Conservation (phyloP, 2,113 vertebrate genomes). For the Physeter macrocephalus region DNA sequence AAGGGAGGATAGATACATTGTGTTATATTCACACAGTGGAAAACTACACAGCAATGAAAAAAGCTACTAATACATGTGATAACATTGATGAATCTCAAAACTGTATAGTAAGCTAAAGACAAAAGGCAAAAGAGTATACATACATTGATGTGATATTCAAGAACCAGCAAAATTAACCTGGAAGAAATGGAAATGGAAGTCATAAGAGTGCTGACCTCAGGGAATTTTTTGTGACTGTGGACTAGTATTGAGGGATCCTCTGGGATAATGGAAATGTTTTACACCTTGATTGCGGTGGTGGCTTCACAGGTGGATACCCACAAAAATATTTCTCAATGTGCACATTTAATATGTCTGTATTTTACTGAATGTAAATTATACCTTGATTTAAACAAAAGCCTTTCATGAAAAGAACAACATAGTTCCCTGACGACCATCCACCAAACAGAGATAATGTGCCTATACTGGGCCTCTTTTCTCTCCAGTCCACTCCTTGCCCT, state of each 20-base stretch:
- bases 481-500: background rate
- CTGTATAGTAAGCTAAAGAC: background rate
- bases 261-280: background rate
- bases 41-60: background rate
- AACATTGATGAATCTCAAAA: background rate
- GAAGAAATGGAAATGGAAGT: background rate
- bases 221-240: background rate
- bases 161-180: background rate
- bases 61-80: background rate
- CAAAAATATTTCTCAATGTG: background rate
- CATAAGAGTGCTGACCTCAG: background rate
- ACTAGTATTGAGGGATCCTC: background rate
- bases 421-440: background rate
- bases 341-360: background rate
- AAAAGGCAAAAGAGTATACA: background rate
- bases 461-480: background rate
- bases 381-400: background rate
- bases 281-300: background rate
- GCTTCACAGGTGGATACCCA: fast-evolving
- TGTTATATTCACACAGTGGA: background rate
- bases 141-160: background rate
- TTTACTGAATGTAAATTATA: background rate
- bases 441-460: too few relatives aligned
- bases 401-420: background rate
- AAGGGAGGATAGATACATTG: background rate